Conservation (phyloP, 2,888 invertebrate genomes). For the Luperina nickerlii region DNA sequence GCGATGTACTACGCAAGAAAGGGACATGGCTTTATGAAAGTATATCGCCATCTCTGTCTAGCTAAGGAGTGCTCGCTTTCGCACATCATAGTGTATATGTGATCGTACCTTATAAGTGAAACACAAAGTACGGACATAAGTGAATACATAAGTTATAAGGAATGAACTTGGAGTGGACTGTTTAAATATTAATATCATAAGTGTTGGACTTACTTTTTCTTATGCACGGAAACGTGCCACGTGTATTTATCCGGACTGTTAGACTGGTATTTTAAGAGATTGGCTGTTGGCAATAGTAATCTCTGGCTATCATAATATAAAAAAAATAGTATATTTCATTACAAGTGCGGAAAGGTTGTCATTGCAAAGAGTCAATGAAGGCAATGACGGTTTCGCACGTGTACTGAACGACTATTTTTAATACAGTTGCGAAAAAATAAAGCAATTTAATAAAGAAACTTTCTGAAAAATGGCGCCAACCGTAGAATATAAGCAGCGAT, state of each 20-base stretch:
- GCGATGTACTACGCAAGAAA: constrained; percentile 17
- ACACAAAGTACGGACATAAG: constrained; percentile 47
- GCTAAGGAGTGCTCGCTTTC: constrained; percentile 28
- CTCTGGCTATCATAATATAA: background rate
- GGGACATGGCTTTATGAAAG: constrained; percentile 19
- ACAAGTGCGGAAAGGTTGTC: too few species aligned
- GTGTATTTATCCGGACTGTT: background rate
- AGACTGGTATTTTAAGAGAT: too few species aligned
- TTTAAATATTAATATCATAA: constrained; percentile 54
- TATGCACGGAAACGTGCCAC: background rate
- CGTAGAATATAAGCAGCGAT: too few species aligned
- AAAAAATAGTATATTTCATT: too few species aligned
- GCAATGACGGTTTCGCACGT: too few species aligned
- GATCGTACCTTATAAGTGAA: constrained; percentile 46
- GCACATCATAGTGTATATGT: constrained; percentile 43
- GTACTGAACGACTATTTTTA: too few species aligned
- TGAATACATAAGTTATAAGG: constrained; percentile 61
- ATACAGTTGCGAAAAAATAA: too few species aligned
- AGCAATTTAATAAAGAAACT: too few species aligned
- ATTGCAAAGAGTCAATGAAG: too few species aligned
- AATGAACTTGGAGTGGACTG: constrained; percentile 35
- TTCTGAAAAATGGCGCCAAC: too few species aligned
- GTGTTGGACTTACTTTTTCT: background rate
- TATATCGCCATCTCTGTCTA: constrained; percentile 17
- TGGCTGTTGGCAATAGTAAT: background rate